These are phyloP conservation scores for Todus mexicanus DNA, from an alignment of 2,797 vertebrate genomes.

Conservation along the genomic window DNA sequence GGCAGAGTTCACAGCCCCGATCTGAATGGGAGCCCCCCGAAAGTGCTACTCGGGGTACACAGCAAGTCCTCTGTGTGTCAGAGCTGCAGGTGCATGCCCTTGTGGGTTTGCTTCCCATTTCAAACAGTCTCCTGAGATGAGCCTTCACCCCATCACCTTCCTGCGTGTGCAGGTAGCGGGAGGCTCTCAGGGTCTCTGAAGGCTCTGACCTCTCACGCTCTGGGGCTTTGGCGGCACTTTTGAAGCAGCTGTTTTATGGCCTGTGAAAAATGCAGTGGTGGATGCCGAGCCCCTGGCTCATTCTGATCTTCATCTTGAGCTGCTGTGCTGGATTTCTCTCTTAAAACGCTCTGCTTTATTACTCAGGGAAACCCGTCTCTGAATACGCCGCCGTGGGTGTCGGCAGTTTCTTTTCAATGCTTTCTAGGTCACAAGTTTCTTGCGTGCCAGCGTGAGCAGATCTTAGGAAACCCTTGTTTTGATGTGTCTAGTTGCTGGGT, in stretches of 20 bases:
- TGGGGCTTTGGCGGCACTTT: not conserved
- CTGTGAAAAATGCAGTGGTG: not conserved
- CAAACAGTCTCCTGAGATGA: fast-evolving
- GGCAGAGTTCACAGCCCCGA: not conserved
- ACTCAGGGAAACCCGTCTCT: not conserved
- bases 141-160: not conserved
- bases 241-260: not conserved
- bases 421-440: constrained; percentile 39
- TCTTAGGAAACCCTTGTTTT: constrained; percentile 46
- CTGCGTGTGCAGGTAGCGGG: fast-evolving
- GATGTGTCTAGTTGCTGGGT: not conserved
- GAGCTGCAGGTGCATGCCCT: not conserved
- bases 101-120: not conserved
- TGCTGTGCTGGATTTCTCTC: not conserved
- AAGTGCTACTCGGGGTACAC: not conserved
- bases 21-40: not conserved
- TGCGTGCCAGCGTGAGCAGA: not conserved
- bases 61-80: not conserved
- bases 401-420: not conserved
- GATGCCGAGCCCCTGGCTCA: not conserved
- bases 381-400: not conserved
- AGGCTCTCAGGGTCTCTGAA: not conserved
- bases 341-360: not conserved
- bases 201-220: not conserved
- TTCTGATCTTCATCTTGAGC: not conserved